Conservation (phyloP, 1,140 invertebrate species). For the Calephelis nemesis region DNA sequence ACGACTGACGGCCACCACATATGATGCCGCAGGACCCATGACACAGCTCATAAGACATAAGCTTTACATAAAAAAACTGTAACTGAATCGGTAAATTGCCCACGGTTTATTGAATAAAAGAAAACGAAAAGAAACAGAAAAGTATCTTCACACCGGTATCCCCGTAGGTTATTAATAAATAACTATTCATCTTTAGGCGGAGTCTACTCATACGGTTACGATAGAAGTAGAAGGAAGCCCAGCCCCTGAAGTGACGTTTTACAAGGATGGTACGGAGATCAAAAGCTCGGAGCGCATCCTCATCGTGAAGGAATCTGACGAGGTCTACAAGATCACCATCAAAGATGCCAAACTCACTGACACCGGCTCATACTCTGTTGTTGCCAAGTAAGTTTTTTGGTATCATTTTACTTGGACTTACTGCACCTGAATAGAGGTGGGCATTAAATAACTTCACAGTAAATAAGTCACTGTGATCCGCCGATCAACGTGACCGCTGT, state of each 20-base stretch:
- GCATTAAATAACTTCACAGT: too few relatives aligned
- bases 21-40: too few relatives aligned
- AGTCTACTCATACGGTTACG: slow-evolving; percentile 84
- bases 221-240: slow-evolving; percentile 92
- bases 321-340: slow-evolving; percentile 87
- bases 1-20: too few relatives aligned
- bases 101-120: too few relatives aligned
- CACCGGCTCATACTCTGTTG: slow-evolving; percentile 94
- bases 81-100: too few relatives aligned
- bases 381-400: slow-evolving; percentile 82
- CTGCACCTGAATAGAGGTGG: too few relatives aligned
- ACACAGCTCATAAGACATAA: too few relatives aligned
- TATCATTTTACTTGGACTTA: too few relatives aligned
- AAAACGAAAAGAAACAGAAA: too few relatives aligned
- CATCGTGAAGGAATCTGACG: slow-evolving; percentile 83
- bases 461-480: too few relatives aligned
- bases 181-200: slow-evolving; percentile 38
- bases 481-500: too few relatives aligned
- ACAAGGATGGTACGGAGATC: slow-evolving; percentile 90
- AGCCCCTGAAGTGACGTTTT: slow-evolving; percentile 89
- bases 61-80: too few relatives aligned
- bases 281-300: slow-evolving; percentile 84
- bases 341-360: slow-evolving; percentile 91
- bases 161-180: background rate
- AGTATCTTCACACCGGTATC: background rate